Evolutionary conservation across 2,888 invertebrate genomes (phyloP), one percentile per base, ranked within the genome.

Genomic region (Smittia aterrima): DNA sequence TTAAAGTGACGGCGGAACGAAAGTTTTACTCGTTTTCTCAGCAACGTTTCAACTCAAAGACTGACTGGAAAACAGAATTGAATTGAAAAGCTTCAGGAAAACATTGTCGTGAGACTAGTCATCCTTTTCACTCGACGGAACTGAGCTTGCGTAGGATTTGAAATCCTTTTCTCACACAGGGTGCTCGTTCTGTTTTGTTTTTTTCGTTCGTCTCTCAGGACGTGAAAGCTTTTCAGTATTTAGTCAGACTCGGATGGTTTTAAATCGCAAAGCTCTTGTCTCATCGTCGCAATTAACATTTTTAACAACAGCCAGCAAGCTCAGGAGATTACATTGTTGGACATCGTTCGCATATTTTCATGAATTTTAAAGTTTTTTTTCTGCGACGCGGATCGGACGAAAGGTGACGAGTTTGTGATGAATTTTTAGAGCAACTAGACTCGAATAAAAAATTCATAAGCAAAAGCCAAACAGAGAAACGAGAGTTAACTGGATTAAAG

Each of bases 31-130:
- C 25, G 24, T 54, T 70, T 25, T 70, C n/a, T 70, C 62, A 38
- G 22, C 72, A 62, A 25, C 72, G 54, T 54, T 72, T 72, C 58
- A 72, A 72, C 72, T 72, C 72, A 20, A 72, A 53, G 72, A 72
- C 62, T 72, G 38, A 72, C 72, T 72, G 72, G 62, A 72, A 54
- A 22, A 11, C 11, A 71, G 20, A 54, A 27, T n/a, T 18, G 40
- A 54, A 54, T 18, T 40, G 32, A 53, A 53, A 20, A 67, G 66
- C 66, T 58, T 9, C 58, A 22, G 18, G 58, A 47, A 9, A 58
- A 62, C 47, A 47, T 4, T 3, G 47, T n/a, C 47, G 47, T 6
- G 9, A 16, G 2, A 11, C 16, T 47, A 32, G 25, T 66, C 16
- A 16, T 66, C 66, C 66, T 66, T 27, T 1, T 66, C 25, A 6